phyloP scores from a whole-genome alignment of 2,113 vertebrate species.

The Nipponia nippon region DNA sequence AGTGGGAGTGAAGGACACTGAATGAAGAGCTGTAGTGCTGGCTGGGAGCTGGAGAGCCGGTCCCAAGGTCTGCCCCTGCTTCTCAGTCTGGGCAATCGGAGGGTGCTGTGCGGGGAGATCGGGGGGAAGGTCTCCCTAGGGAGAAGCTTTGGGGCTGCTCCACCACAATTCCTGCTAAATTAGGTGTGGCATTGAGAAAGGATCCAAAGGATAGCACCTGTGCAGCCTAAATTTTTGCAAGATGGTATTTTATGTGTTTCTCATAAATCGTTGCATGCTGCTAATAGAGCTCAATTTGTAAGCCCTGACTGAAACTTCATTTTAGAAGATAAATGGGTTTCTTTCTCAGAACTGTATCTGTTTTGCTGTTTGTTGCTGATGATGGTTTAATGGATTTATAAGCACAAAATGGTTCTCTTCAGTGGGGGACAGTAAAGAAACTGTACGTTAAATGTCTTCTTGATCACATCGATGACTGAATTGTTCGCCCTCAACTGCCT shows the following conservation, averaged over 20 bases:
- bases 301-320: not conserved
- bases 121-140: not conserved
- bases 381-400: not conserved
- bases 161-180: not conserved
- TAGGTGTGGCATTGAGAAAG: not conserved
- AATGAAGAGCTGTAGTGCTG: not conserved
- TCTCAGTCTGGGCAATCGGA: not conserved
- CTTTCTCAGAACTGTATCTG: not conserved
- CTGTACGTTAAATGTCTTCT: accelerated
- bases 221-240: not conserved
- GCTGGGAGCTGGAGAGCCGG: not conserved
- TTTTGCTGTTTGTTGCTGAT: not conserved
- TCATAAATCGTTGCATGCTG: not conserved
- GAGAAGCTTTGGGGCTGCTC: not conserved
- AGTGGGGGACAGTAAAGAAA: not conserved
- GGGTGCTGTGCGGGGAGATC: not conserved
- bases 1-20: not conserved
- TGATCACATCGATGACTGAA: not conserved
- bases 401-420: not conserved
- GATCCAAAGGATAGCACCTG: not conserved
- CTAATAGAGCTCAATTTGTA: not conserved
- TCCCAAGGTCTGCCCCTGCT: not conserved
- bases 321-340: not conserved
- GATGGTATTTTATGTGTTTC: not conserved
- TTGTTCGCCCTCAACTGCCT: not conserved